phyloP scores from a whole-genome alignment of 2,888 invertebrate genomes.

The Gymnoscelis rufifasciata region DNA sequence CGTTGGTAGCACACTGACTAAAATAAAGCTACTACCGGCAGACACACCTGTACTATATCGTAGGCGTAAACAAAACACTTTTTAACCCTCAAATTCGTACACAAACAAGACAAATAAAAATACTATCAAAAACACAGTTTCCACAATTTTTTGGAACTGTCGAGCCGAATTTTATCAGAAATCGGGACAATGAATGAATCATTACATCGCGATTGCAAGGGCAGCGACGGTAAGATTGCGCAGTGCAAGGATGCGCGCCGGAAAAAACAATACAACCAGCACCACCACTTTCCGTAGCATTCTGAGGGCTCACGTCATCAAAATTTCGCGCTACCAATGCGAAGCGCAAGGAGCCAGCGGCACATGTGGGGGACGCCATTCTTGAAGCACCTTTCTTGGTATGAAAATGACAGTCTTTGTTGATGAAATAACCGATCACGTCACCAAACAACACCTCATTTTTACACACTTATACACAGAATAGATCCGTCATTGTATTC shows the following conservation, averaged over 20 bases:
- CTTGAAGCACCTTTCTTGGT: slow-evolving; percentile 82
- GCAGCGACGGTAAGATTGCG: slow-evolving; percentile 39
- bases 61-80: slow-evolving; percentile 73
- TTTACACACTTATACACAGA: slow-evolving; percentile 58
- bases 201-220: slow-evolving; percentile 49
- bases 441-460: slow-evolving; percentile 56
- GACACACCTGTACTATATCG: slow-evolving; percentile 38
- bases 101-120: slow-evolving; percentile 21
- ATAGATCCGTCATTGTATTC: slow-evolving; percentile 39
- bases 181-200: slow-evolving; percentile 74
- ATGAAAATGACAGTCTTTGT: slow-evolving; percentile 81
- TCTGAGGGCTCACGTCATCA: slow-evolving; percentile 63
- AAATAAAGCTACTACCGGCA: slow-evolving; percentile 32
- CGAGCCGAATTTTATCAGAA: slow-evolving; percentile 51
- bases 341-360: slow-evolving; percentile 70
- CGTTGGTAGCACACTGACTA: slow-evolving; percentile 3
- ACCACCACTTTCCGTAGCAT: slow-evolving; percentile 49
- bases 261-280: slow-evolving; percentile 40
- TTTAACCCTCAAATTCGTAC: slow-evolving; percentile 36
- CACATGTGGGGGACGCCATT: slow-evolving; percentile 88
- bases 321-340: slow-evolving; percentile 56
- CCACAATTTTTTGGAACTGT: slow-evolving; percentile 32
- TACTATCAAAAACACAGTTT: slow-evolving; percentile 1
- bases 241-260: slow-evolving; percentile 37
- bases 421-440: slow-evolving; percentile 64